phyloP scores from a whole-genome alignment of 2,888 invertebrate species.

The Lycocerus yunnanus region DNA sequence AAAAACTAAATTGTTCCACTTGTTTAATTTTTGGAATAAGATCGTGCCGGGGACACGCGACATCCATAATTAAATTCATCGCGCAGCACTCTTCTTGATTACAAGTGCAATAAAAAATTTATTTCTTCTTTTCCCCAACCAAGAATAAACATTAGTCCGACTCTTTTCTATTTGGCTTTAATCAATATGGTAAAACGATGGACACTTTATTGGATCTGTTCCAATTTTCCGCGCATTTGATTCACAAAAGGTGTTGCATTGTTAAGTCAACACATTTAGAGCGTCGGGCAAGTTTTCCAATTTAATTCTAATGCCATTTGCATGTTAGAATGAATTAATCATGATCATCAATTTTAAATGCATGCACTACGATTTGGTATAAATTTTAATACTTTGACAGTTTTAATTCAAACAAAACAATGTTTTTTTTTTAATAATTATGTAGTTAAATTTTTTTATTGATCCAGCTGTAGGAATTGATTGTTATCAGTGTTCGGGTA shows the following conservation, averaged over 20 bases:
- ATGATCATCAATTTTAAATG: neutral
- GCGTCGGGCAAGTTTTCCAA: conserved; percentile 6
- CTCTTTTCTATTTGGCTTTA: neutral
- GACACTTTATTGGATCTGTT: neutral
- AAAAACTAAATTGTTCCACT: neutral
- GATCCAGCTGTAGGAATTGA: conserved; percentile 67
- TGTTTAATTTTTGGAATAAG: neutral
- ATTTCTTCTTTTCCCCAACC: neutral
- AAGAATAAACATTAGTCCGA: no score
- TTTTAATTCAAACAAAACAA: neutral
- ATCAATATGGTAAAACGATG: neutral
- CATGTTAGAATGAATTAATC: conserved; percentile 9
- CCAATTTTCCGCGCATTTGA: conserved; percentile 14
- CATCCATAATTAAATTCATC: neutral
- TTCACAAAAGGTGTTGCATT: conserved; percentile 8
- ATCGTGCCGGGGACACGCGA: neutral
- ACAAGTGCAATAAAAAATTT: neutral
- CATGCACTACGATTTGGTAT: neutral
- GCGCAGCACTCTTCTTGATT: neutral
- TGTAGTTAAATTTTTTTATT: conserved; percentile 39
- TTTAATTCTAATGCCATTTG: conserved; percentile 4
- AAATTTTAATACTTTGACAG: neutral
- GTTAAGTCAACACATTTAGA: conserved; percentile 12
- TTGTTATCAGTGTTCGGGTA: conserved; percentile 91
- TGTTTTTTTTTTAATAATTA: neutral